Conservation (phyloP, 1,140 invertebrate species). For the Bathynomus jamesi region DNA sequence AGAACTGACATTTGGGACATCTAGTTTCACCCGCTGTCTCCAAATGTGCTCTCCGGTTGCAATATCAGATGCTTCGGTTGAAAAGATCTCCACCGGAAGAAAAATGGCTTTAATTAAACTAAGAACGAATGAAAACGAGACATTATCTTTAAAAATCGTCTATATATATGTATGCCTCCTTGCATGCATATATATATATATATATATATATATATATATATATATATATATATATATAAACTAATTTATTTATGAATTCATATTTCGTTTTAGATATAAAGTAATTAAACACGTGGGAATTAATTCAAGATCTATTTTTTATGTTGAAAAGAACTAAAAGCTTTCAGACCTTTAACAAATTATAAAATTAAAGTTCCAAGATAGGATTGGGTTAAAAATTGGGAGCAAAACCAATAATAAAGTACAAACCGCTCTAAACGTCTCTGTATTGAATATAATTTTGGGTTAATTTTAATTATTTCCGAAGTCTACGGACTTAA, state of each 20-base stretch:
- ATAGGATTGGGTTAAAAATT: too few relatives aligned
- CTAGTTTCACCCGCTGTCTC: not conserved
- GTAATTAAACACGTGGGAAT: not conserved
- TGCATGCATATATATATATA: not conserved
- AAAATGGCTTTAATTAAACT: slow-evolving; percentile 1
- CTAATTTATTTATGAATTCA: not conserved
- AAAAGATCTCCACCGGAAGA: not conserved
- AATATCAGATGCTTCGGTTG: not conserved
- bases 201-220: not conserved
- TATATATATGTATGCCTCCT: not conserved
- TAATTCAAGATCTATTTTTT: too few relatives aligned
- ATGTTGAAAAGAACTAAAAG: too few relatives aligned
- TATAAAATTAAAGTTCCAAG: too few relatives aligned
- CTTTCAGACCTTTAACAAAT: too few relatives aligned
- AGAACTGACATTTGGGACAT: not conserved
- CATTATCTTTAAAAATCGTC: not conserved
- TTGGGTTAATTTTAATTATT: too few relatives aligned
- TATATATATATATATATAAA: slow-evolving; percentile 1
- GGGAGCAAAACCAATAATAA: too few relatives aligned
- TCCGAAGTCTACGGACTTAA: too few relatives aligned
- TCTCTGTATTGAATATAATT: too few relatives aligned
- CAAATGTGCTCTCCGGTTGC: not conserved
- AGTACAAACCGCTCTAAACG: too few relatives aligned
- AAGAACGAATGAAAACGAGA: not conserved
- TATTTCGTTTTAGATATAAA: not conserved